Conservation (phyloP, 2,888 invertebrate genomes). For the Mesorhabditis spiculigera region DNA sequence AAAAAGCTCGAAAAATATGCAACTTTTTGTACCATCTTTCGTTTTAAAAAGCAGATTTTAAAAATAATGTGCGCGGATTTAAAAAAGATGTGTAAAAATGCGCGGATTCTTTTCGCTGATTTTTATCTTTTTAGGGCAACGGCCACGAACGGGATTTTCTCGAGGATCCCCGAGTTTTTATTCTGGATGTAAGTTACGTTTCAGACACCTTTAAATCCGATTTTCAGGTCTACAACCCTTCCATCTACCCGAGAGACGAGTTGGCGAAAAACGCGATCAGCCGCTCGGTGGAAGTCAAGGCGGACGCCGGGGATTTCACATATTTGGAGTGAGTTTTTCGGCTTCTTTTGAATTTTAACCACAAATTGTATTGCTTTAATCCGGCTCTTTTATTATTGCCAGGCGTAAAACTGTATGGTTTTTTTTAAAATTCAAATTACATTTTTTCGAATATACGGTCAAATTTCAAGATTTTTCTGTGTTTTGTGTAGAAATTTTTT, state of each 20-base stretch:
- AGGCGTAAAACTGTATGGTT: no score
- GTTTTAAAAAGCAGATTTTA: no score
- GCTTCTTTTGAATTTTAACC: background rate
- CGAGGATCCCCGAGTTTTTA: constrained; percentile 72
- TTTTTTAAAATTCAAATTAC: no score
- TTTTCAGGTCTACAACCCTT: constrained; percentile 69
- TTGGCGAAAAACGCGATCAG: constrained; percentile 7
- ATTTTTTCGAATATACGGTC: no score
- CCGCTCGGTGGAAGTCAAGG: background rate
- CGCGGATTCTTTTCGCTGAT: background rate
- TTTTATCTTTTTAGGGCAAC: constrained; percentile 70
- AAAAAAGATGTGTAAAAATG: no score
- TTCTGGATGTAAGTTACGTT: constrained; percentile 71
- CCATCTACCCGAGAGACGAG: constrained; percentile 76
- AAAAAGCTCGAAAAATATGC: no score
- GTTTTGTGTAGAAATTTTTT: no score
- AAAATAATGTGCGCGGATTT: no score
- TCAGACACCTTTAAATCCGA: constrained; percentile 15
- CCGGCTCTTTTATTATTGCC: no score
- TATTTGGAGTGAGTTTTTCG: background rate
- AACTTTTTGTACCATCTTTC: no score
- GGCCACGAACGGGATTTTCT: constrained; percentile 80
- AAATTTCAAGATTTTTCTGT: no score
- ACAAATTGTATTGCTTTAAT: background rate
- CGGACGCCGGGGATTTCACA: background rate